Conservation (phyloP, 2,797 vertebrate genomes). For the Discoglossus pictus region DNA sequence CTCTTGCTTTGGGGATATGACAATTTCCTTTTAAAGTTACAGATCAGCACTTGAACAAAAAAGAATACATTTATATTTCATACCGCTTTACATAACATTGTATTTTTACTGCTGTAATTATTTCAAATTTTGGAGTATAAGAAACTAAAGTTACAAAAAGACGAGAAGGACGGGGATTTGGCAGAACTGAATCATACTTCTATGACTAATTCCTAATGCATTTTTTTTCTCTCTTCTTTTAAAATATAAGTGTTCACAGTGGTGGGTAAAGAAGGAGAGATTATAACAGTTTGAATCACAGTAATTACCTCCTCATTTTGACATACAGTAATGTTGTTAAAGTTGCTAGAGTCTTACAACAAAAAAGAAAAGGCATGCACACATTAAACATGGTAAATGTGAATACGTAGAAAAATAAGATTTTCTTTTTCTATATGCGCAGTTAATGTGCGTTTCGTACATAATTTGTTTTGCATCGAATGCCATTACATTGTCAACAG, state of each 20-base stretch:
- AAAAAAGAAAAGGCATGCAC: conserved; percentile 5
- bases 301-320: conserved; percentile 68
- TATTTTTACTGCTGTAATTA: conserved; percentile 10
- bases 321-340: conserved; percentile 45
- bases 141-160: conserved; percentile 57
- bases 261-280: conserved; percentile 72
- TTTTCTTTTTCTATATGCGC: neutral
- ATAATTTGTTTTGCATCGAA: neutral
- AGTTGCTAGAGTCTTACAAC: conserved; percentile 21
- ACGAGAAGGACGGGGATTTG: conserved; percentile 61
- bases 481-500: conserved; percentile 9
- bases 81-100: conserved; percentile 25
- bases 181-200: conserved; percentile 77
- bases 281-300: conserved; percentile 78
- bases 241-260: conserved; percentile 77
- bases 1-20: too few relatives aligned
- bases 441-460: neutral
- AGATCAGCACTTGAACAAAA: too few relatives aligned
- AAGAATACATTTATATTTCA: too few relatives aligned
- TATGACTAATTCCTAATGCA: conserved; percentile 70
- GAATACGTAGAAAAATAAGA: conserved; percentile 17
- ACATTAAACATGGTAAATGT: neutral
- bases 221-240: conserved; percentile 56
- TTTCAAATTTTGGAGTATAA: conserved; percentile 60
- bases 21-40: too few relatives aligned